phyloP scores from a whole-genome alignment of 2,888 invertebrate genomes.

The Agrilus mali region DNA sequence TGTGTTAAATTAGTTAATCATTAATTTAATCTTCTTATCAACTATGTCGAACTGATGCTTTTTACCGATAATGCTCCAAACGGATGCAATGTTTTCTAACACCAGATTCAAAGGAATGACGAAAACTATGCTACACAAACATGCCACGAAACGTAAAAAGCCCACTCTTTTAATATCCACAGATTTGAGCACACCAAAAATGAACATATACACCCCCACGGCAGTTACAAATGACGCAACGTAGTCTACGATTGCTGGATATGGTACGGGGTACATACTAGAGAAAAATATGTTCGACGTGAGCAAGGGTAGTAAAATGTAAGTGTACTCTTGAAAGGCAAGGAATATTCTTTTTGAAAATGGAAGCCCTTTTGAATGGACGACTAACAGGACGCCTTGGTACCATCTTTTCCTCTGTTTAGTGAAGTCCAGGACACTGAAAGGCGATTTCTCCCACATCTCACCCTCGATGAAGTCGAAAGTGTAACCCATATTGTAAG shows the following conservation, averaged over 20 bases:
- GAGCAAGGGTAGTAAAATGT: conserved; percentile 89
- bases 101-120: conserved; percentile 89
- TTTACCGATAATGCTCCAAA: conserved; percentile 88
- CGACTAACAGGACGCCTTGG: conserved; percentile 79
- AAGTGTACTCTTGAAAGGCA: conserved; percentile 84
- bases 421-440: conserved; percentile 87
- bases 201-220: conserved; percentile 94
- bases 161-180: conserved; percentile 84
- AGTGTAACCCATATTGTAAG: conserved; percentile 76
- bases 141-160: conserved; percentile 60
- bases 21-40: conserved; percentile 67
- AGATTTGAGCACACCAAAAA: conserved; percentile 94
- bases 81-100: conserved; percentile 88
- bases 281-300: conserved; percentile 82
- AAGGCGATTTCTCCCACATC: conserved; percentile 98
- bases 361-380: conserved; percentile 76
- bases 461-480: conserved; percentile 96
- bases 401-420: conserved; percentile 96
- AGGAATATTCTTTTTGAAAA: conserved; percentile 66
- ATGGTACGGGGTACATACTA: conserved; percentile 75
- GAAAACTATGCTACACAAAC: conserved; percentile 73
- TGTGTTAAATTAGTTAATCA: no score
- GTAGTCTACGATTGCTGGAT: conserved; percentile 71
- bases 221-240: conserved; percentile 85
- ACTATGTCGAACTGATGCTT: conserved; percentile 97